Evolutionary conservation across 2,888 invertebrate species (phyloP).

Genomic region (Blera fallax): DNA sequence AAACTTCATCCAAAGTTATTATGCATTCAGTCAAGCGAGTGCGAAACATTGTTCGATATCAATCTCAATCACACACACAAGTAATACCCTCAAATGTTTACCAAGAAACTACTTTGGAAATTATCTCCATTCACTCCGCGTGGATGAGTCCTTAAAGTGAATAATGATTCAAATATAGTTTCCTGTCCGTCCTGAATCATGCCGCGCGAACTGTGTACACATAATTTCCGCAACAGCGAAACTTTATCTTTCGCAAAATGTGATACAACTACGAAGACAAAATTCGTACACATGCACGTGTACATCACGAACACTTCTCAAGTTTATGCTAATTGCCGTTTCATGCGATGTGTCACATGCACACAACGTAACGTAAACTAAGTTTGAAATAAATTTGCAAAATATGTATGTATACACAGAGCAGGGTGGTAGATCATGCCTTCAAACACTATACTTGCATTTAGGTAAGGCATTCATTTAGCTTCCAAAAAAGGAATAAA

Average conservation of each 20-base stretch:
- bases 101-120: slow-evolving; percentile 58
- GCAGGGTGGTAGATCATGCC: background rate
- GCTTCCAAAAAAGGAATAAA: background rate
- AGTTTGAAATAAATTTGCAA: slow-evolving; percentile 62
- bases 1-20: background rate
- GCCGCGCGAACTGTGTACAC: slow-evolving; percentile 35
- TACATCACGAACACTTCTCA: background rate
- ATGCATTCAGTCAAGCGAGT: background rate
- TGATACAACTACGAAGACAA: background rate
- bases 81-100: slow-evolving; percentile 24
- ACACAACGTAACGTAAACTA: slow-evolving; percentile 39
- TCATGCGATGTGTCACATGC: slow-evolving; percentile 57
- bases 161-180: slow-evolving; percentile 55
- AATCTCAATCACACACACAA: slow-evolving; percentile 52
- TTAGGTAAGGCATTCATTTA: slow-evolving; percentile 26
- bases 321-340: slow-evolving; percentile 66
- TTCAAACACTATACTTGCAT: background rate
- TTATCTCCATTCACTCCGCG: slow-evolving; percentile 34
- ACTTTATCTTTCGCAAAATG: slow-evolving; percentile 52
- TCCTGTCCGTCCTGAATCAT: slow-evolving; percentile 33
- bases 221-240: slow-evolving; percentile 53
- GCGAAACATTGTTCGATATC: slow-evolving; percentile 55
- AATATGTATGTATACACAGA: slow-evolving; percentile 54
- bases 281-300: background rate
- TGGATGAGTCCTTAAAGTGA: slow-evolving; percentile 57